Conservation (phyloP, 2,113 vertebrate species). For the Enhydra lutris region DNA sequence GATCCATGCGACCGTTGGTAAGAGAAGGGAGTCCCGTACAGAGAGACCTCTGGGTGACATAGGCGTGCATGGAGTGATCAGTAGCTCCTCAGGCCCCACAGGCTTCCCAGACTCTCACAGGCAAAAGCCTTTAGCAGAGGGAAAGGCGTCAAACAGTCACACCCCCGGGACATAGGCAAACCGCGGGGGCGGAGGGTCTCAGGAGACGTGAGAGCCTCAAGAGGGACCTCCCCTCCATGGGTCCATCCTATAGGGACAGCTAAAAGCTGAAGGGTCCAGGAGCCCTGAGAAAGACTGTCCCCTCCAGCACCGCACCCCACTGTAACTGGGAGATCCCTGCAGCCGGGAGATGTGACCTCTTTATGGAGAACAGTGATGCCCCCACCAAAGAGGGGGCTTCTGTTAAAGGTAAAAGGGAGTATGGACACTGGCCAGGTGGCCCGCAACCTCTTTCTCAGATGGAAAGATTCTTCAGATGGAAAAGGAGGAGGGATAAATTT, state of each 20-base stretch:
- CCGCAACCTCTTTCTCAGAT: neutral
- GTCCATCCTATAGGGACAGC: neutral
- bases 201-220: neutral
- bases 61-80: fast-evolving
- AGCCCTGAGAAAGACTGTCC: neutral
- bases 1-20: neutral
- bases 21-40: neutral
- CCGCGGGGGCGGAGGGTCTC: neutral
- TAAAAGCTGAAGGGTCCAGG: neutral
- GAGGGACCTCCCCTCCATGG: neutral
- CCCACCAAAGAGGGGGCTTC: neutral
- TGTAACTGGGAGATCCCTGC: neutral
- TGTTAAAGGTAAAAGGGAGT: neutral
- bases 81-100: neutral
- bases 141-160: too few species aligned
- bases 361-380: neutral
- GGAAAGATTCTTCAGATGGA: neutral
- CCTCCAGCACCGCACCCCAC: neutral
- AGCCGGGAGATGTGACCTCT: neutral
- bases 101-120: neutral
- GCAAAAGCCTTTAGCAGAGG: neutral
- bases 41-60: neutral
- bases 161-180: neutral
- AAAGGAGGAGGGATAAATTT: neutral
- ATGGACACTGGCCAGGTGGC: neutral